A percentile compares a stretch with the other conserved stretches of the same genome.
phyloP scores from a whole-genome alignment of 92 coral and sea anemone species.

The Zoanthus sociatus region DNA sequence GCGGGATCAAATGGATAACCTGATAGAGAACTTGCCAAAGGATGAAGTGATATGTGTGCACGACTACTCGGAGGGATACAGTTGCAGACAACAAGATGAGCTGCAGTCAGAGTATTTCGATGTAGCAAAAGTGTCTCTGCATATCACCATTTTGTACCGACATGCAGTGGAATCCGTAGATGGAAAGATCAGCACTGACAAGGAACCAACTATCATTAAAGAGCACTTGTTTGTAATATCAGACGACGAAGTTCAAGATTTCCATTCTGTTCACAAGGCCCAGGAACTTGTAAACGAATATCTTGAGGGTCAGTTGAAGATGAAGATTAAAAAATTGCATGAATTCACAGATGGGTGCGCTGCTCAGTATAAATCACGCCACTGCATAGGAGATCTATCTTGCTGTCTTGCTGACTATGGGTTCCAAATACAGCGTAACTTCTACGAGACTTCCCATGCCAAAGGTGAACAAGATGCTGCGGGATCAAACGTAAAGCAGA shows the following conservation, averaged over 20 bases:
- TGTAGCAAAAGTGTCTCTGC: conserved; percentile 40
- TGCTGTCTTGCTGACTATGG: too few relatives aligned
- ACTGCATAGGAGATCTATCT: too few relatives aligned
- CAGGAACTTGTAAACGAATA: conserved; percentile 45
- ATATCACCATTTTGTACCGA: conserved; percentile 35
- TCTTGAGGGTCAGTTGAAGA: conserved; percentile 13
- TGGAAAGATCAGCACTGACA: conserved; percentile 46
- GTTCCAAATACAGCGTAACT: too few relatives aligned
- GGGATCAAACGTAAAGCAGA: too few relatives aligned
- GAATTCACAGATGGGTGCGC: conserved; percentile 46
- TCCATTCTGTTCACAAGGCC: conserved; percentile 38
- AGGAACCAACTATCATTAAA: conserved; percentile 44
- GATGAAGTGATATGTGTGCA: conserved; percentile 40
- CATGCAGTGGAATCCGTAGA: conserved; percentile 54
- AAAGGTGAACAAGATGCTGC: too few relatives aligned
- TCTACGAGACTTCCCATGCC: too few relatives aligned
- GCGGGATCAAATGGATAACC: conserved; percentile 40
- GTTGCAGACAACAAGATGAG: conserved; percentile 41
- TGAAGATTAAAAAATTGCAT: conserved; percentile 12
- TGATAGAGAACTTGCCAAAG: conserved; percentile 32
- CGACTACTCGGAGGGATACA: conserved; percentile 50
- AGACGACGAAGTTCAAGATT: conserved; percentile 26
- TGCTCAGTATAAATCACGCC: conserved; percentile 35
- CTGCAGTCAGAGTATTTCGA: conserved; percentile 54
- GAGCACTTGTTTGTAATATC: conserved; percentile 37